Conservation (phyloP, 2,113 vertebrate genomes). For the Stigmatopora nigra region DNA sequence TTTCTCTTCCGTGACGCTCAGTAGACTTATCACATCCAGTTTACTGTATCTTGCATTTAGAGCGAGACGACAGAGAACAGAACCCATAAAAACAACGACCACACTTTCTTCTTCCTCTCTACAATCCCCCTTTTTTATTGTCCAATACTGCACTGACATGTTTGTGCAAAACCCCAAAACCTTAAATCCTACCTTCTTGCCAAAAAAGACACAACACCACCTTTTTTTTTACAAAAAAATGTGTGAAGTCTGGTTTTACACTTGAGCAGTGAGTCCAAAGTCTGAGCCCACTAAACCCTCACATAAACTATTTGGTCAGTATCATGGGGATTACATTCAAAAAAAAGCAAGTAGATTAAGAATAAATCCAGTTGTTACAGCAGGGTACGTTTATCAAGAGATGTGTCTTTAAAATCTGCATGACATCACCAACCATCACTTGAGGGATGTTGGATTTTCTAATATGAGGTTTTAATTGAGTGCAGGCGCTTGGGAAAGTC, state of each 20-base stretch:
- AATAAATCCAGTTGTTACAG: conserved; percentile 5
- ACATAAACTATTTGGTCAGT: background rate
- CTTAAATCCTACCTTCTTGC: conserved; percentile 9
- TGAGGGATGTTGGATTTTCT: conserved; percentile 23
- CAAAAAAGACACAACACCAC: conserved; percentile 4
- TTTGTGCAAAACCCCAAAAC: conserved; percentile 14
- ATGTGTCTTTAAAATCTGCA: conserved; percentile 30
- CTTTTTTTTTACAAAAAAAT: background rate
- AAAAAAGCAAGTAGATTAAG: conserved; percentile 20
- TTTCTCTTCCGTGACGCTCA: conserved; percentile 20
- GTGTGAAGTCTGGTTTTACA: background rate
- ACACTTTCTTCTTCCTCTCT: background rate
- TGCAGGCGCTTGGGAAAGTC: conserved; percentile 20
- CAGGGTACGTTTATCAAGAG: conserved; percentile 25
- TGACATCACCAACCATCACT: conserved; percentile 15
- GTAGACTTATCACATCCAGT: conserved; percentile 4
- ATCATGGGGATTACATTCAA: conserved; percentile 10
- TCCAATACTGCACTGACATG: conserved; percentile 18
- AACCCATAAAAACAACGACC: background rate
- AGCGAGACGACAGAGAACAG: conserved; percentile 1
- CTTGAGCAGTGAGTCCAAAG: background rate
- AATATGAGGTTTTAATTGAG: conserved; percentile 25
- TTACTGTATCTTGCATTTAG: conserved; percentile 1
- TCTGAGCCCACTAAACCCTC: background rate
- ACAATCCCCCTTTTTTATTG: conserved; percentile 14